Base-by-base conservation (phyloP, 2,888 invertebrate genomes). In the Tupiocoris notatus region DNA sequence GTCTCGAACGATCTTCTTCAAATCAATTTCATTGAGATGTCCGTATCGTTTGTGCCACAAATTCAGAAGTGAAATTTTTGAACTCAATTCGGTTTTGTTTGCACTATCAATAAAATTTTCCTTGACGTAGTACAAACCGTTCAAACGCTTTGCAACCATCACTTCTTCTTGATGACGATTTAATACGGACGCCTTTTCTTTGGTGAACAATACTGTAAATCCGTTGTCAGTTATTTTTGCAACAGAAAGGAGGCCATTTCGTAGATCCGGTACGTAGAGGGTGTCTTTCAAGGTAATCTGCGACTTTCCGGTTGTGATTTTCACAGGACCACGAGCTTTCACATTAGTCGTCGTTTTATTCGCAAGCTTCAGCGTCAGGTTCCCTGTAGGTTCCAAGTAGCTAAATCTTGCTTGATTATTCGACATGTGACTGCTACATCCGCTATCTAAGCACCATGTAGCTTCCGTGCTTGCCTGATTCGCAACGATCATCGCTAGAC, bases 221-320 rank as follows among this genome's bases (percentile, higher is more conserved):
- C 75, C 75, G 20, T 75, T 75, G 7, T 75, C 75, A 24, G 66
- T 66, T 16, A 66, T 66, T 66, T 56, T 66, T 66, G 39, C 56
- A 16, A 39, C 66, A 6, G 66, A 39, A 25, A 66, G 65, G n/a
- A 75, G 24, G 24, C 66, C 56, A 16, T 22, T 75, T 22, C 65
- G 39, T 21, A 75, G 54, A 68, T 75, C 63, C 16, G 75, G 75
- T 16, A 75, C 75, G 56, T 20, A 66, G 6, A 75, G 56, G 6
- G 66, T 66, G 24, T 65, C 23, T 20, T 12, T n/a, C 16, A 75
- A 61, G 17, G 25, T 17, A 54, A 66, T 17, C 66, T 20, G 21
- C 63, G 23, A 63, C 2, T 63, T 63, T 22, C 23, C 20, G 9
- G 59, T 59, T 20, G 59, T 9, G 18, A 59, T 1, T 20, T 18